phyloP scores from a whole-genome alignment of 35 echinoderm and acorn worm species.

The Apostichopus parvimensis region DNA sequence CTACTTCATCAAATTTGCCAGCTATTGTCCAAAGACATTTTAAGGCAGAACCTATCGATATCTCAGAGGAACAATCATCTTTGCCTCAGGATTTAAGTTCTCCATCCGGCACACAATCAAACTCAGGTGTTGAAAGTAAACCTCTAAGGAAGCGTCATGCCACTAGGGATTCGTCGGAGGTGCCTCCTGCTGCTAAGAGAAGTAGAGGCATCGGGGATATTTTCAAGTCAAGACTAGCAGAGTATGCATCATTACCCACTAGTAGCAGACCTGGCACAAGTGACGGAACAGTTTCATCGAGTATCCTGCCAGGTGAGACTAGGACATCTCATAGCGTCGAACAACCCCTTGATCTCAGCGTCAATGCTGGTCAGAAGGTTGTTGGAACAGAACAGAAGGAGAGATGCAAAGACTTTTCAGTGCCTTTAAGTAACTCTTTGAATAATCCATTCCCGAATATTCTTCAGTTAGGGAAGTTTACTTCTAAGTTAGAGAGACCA shows the following conservation, averaged over 20 bases:
- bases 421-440: not conserved
- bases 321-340: not conserved
- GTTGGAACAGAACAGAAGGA: not conserved
- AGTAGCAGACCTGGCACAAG: not conserved
- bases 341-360: constrained; percentile 42
- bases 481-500: not conserved
- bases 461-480: not conserved
- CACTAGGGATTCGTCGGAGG: not conserved
- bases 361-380: not conserved
- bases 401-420: not conserved
- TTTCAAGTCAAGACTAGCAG: constrained; percentile 25
- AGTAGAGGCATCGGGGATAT: constrained; percentile 47
- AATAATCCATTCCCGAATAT: not conserved
- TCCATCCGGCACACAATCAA: not conserved
- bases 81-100: constrained; percentile 7
- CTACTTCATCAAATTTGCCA: constrained; percentile 1
- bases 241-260: constrained; percentile 14
- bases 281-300: constrained; percentile 23
- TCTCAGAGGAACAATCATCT: not conserved
- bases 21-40: not conserved
- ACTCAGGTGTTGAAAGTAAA: not conserved
- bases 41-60: constrained; percentile 6
- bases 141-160: constrained; percentile 1
- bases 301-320: not conserved
- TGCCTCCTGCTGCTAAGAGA: not conserved